Conservation (phyloP, 2,888 invertebrate genomes). For the Eueremaeus valkanovi region DNA sequence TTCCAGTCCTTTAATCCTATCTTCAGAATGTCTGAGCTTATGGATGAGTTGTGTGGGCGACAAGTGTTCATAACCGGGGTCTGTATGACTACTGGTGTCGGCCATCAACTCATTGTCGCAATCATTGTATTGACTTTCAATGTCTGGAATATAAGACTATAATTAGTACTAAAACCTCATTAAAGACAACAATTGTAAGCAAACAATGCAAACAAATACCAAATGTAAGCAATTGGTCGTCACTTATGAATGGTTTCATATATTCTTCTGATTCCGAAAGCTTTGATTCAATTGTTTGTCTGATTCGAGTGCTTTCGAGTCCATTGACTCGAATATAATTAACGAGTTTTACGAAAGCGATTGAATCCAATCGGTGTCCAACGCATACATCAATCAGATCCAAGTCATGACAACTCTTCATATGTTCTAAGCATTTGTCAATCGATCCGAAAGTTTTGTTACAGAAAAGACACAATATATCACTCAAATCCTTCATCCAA, state of each 20-base stretch:
- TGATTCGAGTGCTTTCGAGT: conserved; percentile 40
- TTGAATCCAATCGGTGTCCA: conserved; percentile 62
- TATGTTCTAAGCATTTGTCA: conserved; percentile 46
- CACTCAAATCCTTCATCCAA: conserved; percentile 4
- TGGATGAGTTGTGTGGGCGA: conserved; percentile 44
- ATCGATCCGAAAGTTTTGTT: conserved; percentile 58
- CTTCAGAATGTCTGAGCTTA: conserved; percentile 44
- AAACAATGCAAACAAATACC: conserved; percentile 56
- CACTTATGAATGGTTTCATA: conserved; percentile 65
- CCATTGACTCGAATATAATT: conserved; percentile 65
- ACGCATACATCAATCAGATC: conserved; percentile 57
- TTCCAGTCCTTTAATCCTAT: conserved; percentile 35
- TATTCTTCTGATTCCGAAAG: conserved; percentile 77
- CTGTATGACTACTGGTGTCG: background rate
- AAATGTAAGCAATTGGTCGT: conserved; percentile 78
- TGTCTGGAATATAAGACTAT: background rate
- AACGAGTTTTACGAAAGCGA: conserved; percentile 62
- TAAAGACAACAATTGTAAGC: background rate
- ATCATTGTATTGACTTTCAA: conserved; percentile 18
- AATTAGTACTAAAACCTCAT: background rate
- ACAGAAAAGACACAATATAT: conserved; percentile 68
- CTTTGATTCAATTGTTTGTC: conserved; percentile 34
- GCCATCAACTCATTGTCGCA: background rate
- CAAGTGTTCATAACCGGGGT: conserved; percentile 37
- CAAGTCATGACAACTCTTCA: conserved; percentile 45